Evolutionary conservation across 2,113 vertebrate species (phyloP), one percentile per base, ranked within the genome.

Genomic region (Equus quagga): DNA sequence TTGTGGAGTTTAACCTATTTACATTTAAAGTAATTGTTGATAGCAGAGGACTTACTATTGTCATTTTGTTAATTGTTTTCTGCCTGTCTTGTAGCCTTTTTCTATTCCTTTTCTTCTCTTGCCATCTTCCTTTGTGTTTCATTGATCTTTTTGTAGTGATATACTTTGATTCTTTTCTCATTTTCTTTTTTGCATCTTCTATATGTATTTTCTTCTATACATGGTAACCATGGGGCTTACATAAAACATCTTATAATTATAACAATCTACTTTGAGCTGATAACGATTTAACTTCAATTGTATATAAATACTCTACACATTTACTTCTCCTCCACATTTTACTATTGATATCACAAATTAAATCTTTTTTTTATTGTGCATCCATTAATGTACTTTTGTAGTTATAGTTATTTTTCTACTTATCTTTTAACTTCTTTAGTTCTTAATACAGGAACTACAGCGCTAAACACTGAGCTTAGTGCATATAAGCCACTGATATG

Each of bases 161-260:
- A 41, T 64, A 28, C 26, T 28, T 36, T 62, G 21, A 92, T 92
- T 62, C 9, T 5, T 79, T 82, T 86, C 11, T 85, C 23, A 56
- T 70, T 94, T 85, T 85, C 36, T 80, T 73, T 69, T 79, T 19
- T 33, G 6, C 65, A 51, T 87, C 46, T 80, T 87, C 24, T 51
- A n/a, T 60, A 28, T 33, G 1, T 44, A 46, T 94, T 78, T 91
- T 73, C 31, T 81, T 81, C 33, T 41, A 24, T 41, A 41, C 36
- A 41, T 58, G 58, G 19, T 88, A 83, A 64, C 6, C 13, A 33
- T 41, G 51, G 19, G 10, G 18, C 14, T 84, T 79, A 51, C 3
- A n/a, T 67, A 95, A 95, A 92, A 76, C 5, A 60, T 56, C 46
- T 49, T 85, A 64, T 23, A 51, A 6, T 86, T 80, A 95, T n/a